Conservation (phyloP, 2,888 invertebrate species). For the Torymus auratus region DNA sequence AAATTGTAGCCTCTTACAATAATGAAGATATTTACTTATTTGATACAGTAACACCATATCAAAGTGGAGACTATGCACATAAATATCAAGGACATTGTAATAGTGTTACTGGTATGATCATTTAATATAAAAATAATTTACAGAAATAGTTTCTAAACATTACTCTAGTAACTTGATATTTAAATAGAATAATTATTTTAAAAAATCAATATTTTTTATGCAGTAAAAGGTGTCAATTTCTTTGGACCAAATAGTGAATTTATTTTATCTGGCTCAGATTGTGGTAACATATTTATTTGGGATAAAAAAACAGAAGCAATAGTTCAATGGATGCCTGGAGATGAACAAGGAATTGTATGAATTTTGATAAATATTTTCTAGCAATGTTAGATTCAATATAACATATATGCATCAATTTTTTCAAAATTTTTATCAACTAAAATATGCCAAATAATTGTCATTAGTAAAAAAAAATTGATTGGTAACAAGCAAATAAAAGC, state of each 20-base stretch:
- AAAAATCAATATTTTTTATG: slow-evolving; percentile 60
- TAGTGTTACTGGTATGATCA: slow-evolving; percentile 66
- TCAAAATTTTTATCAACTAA: too few species aligned
- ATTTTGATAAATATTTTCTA: slow-evolving; percentile 18
- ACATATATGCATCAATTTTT: too few species aligned
- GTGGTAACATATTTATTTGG: slow-evolving; percentile 93
- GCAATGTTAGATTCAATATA: too few species aligned
- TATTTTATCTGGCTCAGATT: slow-evolving; percentile 95
- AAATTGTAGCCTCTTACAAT: slow-evolving; percentile 95
- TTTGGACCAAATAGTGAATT: slow-evolving; percentile 95
- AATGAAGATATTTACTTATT: slow-evolving; percentile 95
- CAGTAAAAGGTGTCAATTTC: slow-evolving; percentile 94
- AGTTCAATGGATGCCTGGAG: slow-evolving; percentile 91
- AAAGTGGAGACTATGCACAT: slow-evolving; percentile 76
- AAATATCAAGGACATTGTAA: slow-evolving; percentile 82
- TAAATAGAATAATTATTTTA: too few species aligned
- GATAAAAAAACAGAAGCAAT: slow-evolving; percentile 91
- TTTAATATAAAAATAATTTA: neutral
- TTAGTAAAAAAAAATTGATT: too few species aligned
- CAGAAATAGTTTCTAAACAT: neutral
- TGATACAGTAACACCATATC: slow-evolving; percentile 80
- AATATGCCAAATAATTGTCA: too few species aligned
- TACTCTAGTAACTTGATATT: too few species aligned
- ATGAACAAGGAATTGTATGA: slow-evolving; percentile 87
- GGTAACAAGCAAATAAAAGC: too few species aligned